phyloP scores from a whole-genome alignment of 2,113 vertebrate genomes.

The Siniperca chuatsi region DNA sequence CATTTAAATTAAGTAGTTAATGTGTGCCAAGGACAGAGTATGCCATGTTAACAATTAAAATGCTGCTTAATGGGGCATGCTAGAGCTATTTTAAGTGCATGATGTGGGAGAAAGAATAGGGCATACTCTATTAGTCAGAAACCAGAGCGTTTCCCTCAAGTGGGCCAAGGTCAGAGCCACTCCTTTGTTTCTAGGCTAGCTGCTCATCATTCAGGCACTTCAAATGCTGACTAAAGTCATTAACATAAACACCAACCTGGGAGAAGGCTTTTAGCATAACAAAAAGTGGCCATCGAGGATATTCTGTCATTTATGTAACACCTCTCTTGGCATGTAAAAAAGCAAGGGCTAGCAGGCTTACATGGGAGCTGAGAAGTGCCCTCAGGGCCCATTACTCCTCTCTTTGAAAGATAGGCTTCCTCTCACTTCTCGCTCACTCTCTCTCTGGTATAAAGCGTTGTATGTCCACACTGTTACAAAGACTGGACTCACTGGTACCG shows the following conservation, averaged over 20 bases:
- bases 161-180: constrained; percentile 81
- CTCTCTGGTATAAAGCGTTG: constrained; percentile 6
- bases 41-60: constrained; percentile 83
- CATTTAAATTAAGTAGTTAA: constrained; percentile 82
- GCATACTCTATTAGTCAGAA: constrained; percentile 77
- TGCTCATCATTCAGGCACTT: constrained; percentile 65
- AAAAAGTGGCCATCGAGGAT: constrained; percentile 63
- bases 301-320: constrained; percentile 65
- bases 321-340: constrained; percentile 58
- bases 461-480: not conserved
- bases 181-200: constrained; percentile 67
- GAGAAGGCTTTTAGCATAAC: constrained; percentile 72
- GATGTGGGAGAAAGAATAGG: constrained; percentile 74
- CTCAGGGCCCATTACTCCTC: constrained; percentile 48
- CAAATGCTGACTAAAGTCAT: constrained; percentile 66
- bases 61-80: constrained; percentile 81
- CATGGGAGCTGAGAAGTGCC: constrained; percentile 49
- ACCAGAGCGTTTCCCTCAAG: constrained; percentile 74
- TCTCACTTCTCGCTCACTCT: constrained; percentile 28
- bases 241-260: constrained; percentile 74
- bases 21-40: constrained; percentile 81
- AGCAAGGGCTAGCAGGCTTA: constrained; percentile 34
- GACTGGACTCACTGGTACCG: constrained; percentile 1
- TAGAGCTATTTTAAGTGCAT: constrained; percentile 81
- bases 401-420: constrained; percentile 45